Evolutionary conservation across 2,888 invertebrate genomes (phyloP), one percentile per base, ranked within the genome.

Genomic region (Pristionchus japonicus): DNA sequence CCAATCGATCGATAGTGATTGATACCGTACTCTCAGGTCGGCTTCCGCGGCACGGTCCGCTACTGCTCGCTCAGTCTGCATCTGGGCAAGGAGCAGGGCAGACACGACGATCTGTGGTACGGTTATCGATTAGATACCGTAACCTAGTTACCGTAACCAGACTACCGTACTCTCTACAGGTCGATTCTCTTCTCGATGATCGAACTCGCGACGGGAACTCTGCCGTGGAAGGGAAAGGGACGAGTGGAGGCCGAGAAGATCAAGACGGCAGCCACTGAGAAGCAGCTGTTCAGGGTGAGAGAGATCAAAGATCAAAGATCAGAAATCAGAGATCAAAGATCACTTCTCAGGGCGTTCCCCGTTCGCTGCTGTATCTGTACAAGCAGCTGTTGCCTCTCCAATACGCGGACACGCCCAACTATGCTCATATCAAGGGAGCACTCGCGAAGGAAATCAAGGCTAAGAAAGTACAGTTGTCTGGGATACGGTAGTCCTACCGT

Each of bases 41-140:
- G 99, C 3, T 99, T 99, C 95, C 96, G 99, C 92, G 96, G 96
- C 31, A 99, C 99, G 23, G 99, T 99, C 34, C 96, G 99, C 70
- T 99, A 99, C 95, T 99, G 99, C 89, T 98, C 98, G 34, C 97
- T 99, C 89, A 99, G 99, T 96, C 98, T 99, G 74, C 99, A 99
- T 95, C 97, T 97, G 94, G 99, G 98, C 95, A 96, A 96, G 95
- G 99, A 99, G 95, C 99, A 99, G 98, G 99, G 99, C 1, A 96
- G 99, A 1, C 99, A 99, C 95, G 99, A 99, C 95, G 99, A 99
- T 95, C 96, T 99, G 13, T 99, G 70, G 86, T 86, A 98, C 98
- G 84, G 88, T 74, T 40, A 23, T 83, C 49, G 7, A 11, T 13
- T 43, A n/a, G n/a, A n/a, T n/a, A n/a, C 80, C 77, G 77, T 80